Conservation (phyloP, 92 coral and sea anemone species). For the Desmophyllum pertusum region DNA sequence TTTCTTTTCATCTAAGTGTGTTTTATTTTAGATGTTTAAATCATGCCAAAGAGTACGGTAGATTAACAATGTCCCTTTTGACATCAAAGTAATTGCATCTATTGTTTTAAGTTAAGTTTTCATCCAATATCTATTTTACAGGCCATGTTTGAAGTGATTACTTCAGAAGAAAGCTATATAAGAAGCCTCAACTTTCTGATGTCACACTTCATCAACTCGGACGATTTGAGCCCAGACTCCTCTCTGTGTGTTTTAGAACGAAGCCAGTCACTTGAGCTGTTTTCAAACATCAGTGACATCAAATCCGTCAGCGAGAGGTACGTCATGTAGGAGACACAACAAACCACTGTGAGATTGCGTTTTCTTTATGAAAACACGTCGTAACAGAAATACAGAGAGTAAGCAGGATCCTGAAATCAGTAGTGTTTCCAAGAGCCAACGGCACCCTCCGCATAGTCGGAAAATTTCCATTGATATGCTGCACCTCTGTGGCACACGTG, state of each 20-base stretch:
- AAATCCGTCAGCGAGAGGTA: slow-evolving; percentile 91
- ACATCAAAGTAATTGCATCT: too few species aligned
- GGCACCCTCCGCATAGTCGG: too few species aligned
- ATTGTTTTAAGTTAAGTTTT: not conserved
- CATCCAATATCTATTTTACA: slow-evolving; percentile 13
- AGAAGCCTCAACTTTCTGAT: slow-evolving; percentile 87
- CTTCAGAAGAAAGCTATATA: slow-evolving; percentile 95
- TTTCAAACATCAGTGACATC: slow-evolving; percentile 78
- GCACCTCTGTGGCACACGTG: too few species aligned
- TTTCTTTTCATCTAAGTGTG: too few species aligned
- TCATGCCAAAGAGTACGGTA: too few species aligned
- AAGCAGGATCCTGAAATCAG: too few species aligned
- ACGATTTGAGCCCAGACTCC: slow-evolving; percentile 71
- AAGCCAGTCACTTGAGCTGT: slow-evolving; percentile 80
- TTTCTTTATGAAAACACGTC: too few species aligned
- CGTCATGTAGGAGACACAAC: not conserved
- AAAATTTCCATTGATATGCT: too few species aligned
- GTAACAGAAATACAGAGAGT: too few species aligned
- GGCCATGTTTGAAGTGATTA: slow-evolving; percentile 99
- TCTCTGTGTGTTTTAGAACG: slow-evolving; percentile 79
- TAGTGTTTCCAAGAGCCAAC: too few species aligned
- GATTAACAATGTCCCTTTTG: too few species aligned
- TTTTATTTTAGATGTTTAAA: too few species aligned
- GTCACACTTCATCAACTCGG: slow-evolving; percentile 76
- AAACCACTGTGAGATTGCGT: not conserved